Evolutionary conservation across 1,140 invertebrate species (phyloP).

Genomic region (Zaprionus lachaisei): DNA sequence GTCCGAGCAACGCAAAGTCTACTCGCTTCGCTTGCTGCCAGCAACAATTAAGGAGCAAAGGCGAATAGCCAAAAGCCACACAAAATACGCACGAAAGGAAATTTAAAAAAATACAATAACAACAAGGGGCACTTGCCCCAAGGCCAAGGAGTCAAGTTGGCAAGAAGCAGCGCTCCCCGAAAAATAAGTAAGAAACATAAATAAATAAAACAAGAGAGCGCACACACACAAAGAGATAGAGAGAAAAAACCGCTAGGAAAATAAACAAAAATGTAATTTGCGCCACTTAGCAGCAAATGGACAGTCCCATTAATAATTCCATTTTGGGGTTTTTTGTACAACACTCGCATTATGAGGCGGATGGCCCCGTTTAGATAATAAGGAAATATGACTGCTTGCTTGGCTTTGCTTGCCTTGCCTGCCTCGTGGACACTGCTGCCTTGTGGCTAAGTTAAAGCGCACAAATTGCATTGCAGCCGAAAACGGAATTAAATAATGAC

Average conservation of each 20-base stretch:
- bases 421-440: slow-evolving; percentile 6
- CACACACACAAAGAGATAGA: neutral
- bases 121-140: slow-evolving; percentile 34
- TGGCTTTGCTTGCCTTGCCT: slow-evolving; percentile 26
- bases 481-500: slow-evolving; percentile 40
- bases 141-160: slow-evolving; percentile 60
- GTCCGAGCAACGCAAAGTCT: slow-evolving; percentile 26
- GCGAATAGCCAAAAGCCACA: slow-evolving; percentile 61
- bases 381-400: slow-evolving; percentile 70
- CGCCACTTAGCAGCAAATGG: slow-evolving; percentile 81
- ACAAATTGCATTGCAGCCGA: slow-evolving; percentile 9
- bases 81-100: slow-evolving; percentile 55
- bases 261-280: slow-evolving; percentile 83
- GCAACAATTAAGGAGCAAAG: slow-evolving; percentile 69
- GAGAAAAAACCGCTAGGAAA: slow-evolving; percentile 49
- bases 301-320: slow-evolving; percentile 80
- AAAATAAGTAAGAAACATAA: slow-evolving; percentile 31
- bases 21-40: slow-evolving; percentile 39
- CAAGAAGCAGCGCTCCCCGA: neutral
- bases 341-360: slow-evolving; percentile 40
- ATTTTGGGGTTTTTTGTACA: slow-evolving; percentile 48
- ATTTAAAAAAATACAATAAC: slow-evolving; percentile 40
- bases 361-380: slow-evolving; percentile 64
- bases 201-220: slow-evolving; percentile 34
- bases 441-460: slow-evolving; percentile 26